Conservation (phyloP, 2,888 invertebrate genomes). For the Fragum fragum region DNA sequence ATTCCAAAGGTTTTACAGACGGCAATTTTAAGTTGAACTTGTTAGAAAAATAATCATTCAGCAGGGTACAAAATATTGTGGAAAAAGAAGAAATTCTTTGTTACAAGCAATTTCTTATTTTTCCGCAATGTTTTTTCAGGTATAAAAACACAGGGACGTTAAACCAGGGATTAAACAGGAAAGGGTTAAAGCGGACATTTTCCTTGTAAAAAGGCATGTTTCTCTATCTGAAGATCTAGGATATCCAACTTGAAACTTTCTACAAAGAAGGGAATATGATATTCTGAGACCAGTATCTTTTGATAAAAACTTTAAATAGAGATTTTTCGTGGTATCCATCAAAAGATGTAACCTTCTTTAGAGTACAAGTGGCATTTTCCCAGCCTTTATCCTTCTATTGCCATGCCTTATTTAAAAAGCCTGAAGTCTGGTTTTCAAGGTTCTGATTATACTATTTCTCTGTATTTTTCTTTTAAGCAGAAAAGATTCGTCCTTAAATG, state of each 20-base stretch:
- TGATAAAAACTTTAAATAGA: constrained; percentile 54
- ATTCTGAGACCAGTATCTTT: constrained; percentile 55
- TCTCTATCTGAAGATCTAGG: constrained; percentile 61
- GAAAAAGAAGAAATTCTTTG: too few relatives aligned
- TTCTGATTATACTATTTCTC: not conserved
- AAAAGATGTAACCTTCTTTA: constrained; percentile 50
- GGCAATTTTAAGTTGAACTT: too few relatives aligned
- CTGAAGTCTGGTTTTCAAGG: constrained; percentile 18
- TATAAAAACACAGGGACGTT: too few relatives aligned
- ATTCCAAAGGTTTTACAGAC: too few relatives aligned
- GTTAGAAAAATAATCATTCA: too few relatives aligned
- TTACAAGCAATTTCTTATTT: constrained; percentile 23
- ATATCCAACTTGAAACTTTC: constrained; percentile 54
- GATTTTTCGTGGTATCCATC: constrained; percentile 50
- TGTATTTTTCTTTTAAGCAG: not conserved
- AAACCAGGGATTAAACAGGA: too few relatives aligned
- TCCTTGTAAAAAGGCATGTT: constrained; percentile 64
- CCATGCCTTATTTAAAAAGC: constrained; percentile 51
- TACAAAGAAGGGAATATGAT: constrained; percentile 59
- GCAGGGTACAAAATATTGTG: too few relatives aligned
- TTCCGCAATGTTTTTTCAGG: too few relatives aligned
- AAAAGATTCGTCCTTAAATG: not conserved
- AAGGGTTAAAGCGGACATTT: constrained; percentile 52
- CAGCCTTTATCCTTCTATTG: constrained; percentile 61
- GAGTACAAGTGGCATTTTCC: constrained; percentile 55